Base-by-base conservation (phyloP, 1,140 invertebrate species). In the Drosophila guanche region DNA sequence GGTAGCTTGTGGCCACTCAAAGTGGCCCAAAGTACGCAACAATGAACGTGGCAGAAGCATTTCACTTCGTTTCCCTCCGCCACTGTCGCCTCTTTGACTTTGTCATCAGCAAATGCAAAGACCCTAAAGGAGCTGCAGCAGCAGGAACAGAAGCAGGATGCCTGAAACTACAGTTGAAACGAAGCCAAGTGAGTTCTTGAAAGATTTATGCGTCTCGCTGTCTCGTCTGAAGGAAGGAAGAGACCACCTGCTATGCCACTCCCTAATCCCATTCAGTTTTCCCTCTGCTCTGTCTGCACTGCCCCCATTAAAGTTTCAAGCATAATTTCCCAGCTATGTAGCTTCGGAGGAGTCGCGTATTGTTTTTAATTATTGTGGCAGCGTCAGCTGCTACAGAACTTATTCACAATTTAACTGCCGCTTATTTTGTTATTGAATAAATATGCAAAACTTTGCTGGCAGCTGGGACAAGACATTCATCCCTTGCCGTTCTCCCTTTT, bases 381-480 rank as follows among this genome's bases (percentile, higher is more conserved):
- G 51, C 41, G 62, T 41, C 76, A 73, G 71, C 71, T 59, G 73
- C 48, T 58, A 50, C 75, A 70, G 25, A 73, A 71, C 62, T 80
- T 84, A 84, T 86, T 84, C 85, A 84, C 72, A 76, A 84, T 85
- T 85, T 74, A 86, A 66, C 76, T 74, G 77, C 60, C 68, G 68
- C 60, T 63, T 62, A 74, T 69, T 86, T 77, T 72, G 57, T 69
- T 85, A 80, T 85, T 80, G 81, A 81, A 86, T 85, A 85, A 86
- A 85, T 86, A 86, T 77, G 77, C 80, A 70, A 62, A 76, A 76
- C 66, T 76, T 57, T 51, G 58, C 55, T 45, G 42, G 46, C 69
- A 69, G 69, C 71, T 75, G 80, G 57, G 61, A 73, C 48, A 46
- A 42, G 48, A 42, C 29, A 58, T 42, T 55, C 68, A 46, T 48